Percentiles rank a stretch among this genome's conserved stretches.
Evolutionary conservation across 2,113 vertebrate genomes (phyloP).

Genomic region (Hemibates koningsi): DNA sequence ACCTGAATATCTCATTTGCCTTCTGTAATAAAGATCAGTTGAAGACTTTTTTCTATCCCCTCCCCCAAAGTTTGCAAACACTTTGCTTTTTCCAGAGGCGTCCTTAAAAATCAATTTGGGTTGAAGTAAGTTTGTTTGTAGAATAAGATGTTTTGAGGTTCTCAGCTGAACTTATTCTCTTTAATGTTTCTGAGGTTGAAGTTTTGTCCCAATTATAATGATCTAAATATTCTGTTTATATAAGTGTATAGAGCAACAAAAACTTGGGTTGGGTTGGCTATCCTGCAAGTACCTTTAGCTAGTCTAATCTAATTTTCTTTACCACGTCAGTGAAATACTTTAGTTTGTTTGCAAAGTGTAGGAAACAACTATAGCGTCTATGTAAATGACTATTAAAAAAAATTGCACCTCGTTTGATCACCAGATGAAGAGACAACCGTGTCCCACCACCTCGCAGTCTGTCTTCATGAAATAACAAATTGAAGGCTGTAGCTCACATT

Average conservation of each 20-base stretch:
- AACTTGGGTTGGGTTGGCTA: not conserved
- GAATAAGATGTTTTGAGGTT: not conserved
- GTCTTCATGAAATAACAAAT: slow-evolving; percentile 58
- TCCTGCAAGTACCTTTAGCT: not conserved
- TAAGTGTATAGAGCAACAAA: not conserved
- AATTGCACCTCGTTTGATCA: not conserved
- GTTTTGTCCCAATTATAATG: slow-evolving; percentile 10
- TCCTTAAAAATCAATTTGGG: not conserved
- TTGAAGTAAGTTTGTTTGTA: not conserved
- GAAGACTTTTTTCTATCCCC: not conserved
- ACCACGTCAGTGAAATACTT: not conserved
- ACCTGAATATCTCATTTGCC: not conserved
- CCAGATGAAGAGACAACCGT: slow-evolving; percentile 27
- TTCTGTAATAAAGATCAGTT: not conserved
- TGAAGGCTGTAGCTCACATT: slow-evolving; percentile 46
- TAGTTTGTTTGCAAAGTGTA: not conserved
- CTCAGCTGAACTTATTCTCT: slow-evolving; percentile 11
- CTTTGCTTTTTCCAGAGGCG: not conserved
- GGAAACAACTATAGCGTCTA: not conserved
- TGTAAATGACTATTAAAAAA: not conserved
- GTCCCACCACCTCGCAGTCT: slow-evolving; percentile 20
- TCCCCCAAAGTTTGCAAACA: not conserved
- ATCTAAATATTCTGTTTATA: slow-evolving; percentile 43
- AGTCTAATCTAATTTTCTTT: not conserved
- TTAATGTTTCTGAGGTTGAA: slow-evolving; percentile 21